Percentiles rank a stretch among this genome's conserved stretches.
Evolutionary conservation across 64 coral and sea anemone species (phyloP).

Genomic region (Dendronephthya gigantea): DNA sequence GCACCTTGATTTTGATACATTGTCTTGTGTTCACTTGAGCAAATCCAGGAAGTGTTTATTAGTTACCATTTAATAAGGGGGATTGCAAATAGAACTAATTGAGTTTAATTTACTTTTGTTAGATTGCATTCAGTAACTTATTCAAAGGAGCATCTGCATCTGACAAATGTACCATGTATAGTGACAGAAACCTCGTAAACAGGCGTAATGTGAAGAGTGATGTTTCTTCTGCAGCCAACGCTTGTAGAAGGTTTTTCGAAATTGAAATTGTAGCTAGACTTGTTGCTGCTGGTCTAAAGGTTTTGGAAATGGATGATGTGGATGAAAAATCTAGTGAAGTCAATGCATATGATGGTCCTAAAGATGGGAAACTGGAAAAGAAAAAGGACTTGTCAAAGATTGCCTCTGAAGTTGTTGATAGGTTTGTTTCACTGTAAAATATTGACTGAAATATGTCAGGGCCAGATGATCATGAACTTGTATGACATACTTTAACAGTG

Average conservation of each 20-base stretch:
- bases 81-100: no score
- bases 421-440: slow-evolving; percentile 37
- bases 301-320: slow-evolving; percentile 9
- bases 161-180: slow-evolving; percentile 21
- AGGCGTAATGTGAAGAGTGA: slow-evolving; percentile 26
- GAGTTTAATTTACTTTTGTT: neutral
- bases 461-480: no score
- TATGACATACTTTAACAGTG: no score
- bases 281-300: slow-evolving; percentile 28
- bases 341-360: no score
- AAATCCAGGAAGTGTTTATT: no score
- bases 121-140: neutral
- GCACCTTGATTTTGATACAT: no score
- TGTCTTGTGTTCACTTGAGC: no score
- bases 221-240: neutral
- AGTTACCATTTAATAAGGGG: no score
- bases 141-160: neutral
- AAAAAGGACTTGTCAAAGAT: slow-evolving; percentile 32
- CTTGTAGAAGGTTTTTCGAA: slow-evolving; percentile 12
- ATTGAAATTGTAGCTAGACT: slow-evolving; percentile 14
- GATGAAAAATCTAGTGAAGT: neutral
- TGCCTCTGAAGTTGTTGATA: slow-evolving; percentile 59
- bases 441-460: no score
- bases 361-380: neutral
- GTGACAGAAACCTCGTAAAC: slow-evolving; percentile 34